Evolutionary conservation across 2,888 invertebrate genomes (phyloP).

Genomic region (Notocelia uddmanniana): DNA sequence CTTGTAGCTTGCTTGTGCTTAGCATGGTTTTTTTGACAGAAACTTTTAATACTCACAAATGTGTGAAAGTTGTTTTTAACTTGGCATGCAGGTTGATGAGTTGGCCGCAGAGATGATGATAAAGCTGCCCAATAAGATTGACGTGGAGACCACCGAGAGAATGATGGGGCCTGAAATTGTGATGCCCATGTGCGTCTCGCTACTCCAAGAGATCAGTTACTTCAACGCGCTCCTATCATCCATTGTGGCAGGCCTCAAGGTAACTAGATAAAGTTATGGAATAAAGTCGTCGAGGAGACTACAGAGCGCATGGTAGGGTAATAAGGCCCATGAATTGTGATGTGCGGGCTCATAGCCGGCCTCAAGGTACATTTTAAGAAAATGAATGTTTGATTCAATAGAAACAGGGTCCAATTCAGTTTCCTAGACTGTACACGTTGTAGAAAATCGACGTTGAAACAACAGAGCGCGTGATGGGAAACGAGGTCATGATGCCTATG

Average conservation of each 20-base stretch:
- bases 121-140: constrained; percentile 90
- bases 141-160: constrained; percentile 91
- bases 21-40: no score
- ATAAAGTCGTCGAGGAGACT: neutral
- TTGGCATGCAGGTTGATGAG: constrained; percentile 70
- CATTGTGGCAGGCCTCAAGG: constrained; percentile 71
- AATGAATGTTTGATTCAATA: no score
- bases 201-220: constrained; percentile 90
- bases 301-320: neutral
- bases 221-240: constrained; percentile 71
- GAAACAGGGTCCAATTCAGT: no score
- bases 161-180: constrained; percentile 90
- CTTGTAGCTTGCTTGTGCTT: no score
- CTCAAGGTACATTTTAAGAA: no score
- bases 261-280: constrained; percentile 48
- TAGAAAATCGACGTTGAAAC: neutral
- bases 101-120: constrained; percentile 89
- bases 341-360: no score
- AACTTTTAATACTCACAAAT: no score
- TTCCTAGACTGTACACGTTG: no score
- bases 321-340: no score
- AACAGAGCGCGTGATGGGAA: neutral
- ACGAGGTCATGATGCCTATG: neutral
- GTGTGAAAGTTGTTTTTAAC: no score
- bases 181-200: constrained; percentile 92